Evolutionary conservation across 2,888 invertebrate species (phyloP), one percentile per base, ranked within the genome.

Genomic region (Aphidius colemani): DNA sequence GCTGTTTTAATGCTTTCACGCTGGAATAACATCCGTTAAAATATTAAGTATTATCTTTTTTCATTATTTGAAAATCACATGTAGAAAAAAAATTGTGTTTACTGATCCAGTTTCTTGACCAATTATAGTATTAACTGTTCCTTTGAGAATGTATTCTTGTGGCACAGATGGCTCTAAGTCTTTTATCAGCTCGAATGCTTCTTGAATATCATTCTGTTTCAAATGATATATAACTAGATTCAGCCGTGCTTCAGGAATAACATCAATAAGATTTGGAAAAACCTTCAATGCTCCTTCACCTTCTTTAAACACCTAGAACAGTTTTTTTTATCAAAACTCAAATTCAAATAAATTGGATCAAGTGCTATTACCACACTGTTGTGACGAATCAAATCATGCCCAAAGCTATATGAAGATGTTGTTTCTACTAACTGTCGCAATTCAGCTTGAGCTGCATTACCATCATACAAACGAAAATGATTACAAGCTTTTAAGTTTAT

Each of bases 171-270:
- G 95, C 75, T 97, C 96, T 59, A 98, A 82, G 62, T 96, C 94
- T 79, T 95, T 95, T 75, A 98, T 89, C 51, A 98, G 82, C 46
- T 91, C 89, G 72, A 93, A 92, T 0, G 98, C 97, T 79, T 96
- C 96, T 66, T 90, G 85, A 1, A 95, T 88, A 75, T 97, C 95
- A 71, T 95, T 90, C 81, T 92, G 93, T 72, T 92, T 91, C 40
- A 99, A 87, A 78, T 97, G 90, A 83, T 96, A 95, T 65, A 98
- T 96, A 4, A 98, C 96, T 66, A 99, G 86, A 85, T 99, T 99
- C 4, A 98, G 86, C 46, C 98, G 86, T 0, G 99, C 98, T 84
- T 99, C 99, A 0, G 97, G 96, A 41, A 99, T 93, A 5, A 98
- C 93, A 82, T 98, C 96, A 1, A 99, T 90, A 49, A 99, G 84